phyloP scores from a whole-genome alignment of 1,140 invertebrate genomes.

The Dryas iulia region DNA sequence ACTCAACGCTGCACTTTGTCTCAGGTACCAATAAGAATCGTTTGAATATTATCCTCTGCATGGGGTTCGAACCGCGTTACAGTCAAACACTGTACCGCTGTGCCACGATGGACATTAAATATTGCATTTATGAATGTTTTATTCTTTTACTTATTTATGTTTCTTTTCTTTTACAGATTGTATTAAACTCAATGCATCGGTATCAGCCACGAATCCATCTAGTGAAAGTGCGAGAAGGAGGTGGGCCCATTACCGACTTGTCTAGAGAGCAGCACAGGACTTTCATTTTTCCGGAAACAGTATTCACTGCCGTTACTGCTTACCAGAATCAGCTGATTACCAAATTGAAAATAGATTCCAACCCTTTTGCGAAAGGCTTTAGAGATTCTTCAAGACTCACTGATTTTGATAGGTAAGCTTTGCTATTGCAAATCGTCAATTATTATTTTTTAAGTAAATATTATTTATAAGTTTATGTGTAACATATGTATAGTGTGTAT shows the following conservation, averaged over 20 bases:
- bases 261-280: constrained; percentile 90
- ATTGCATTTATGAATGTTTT: not conserved
- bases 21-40: too few relatives aligned
- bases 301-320: constrained; percentile 98
- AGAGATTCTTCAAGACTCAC: constrained; percentile 95
- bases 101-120: too few relatives aligned
- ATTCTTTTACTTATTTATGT: not conserved
- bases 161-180: constrained; percentile 86
- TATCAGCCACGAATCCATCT: constrained; percentile 98
- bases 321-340: constrained; percentile 99
- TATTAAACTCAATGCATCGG: constrained; percentile 99
- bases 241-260: constrained; percentile 87
- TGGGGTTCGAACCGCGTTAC: too few relatives aligned
- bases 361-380: constrained; percentile 97
- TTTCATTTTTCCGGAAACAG: constrained; percentile 96
- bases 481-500: too few relatives aligned
- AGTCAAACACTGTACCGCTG: too few relatives aligned
- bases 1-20: too few relatives aligned
- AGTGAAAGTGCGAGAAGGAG: constrained; percentile 81
- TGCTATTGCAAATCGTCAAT: not conserved
- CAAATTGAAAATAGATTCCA: constrained; percentile 96
- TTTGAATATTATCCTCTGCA: too few relatives aligned
- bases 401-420: constrained; percentile 89
- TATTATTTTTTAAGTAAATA: too few relatives aligned
- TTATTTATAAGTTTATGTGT: too few relatives aligned